A percentile compares a stretch with the other conserved stretches of the same genome.
These are phyloP conservation scores for Venusia cambrica DNA, from an alignment of 2,888 invertebrate genomes.

Conservation along the genomic window DNA sequence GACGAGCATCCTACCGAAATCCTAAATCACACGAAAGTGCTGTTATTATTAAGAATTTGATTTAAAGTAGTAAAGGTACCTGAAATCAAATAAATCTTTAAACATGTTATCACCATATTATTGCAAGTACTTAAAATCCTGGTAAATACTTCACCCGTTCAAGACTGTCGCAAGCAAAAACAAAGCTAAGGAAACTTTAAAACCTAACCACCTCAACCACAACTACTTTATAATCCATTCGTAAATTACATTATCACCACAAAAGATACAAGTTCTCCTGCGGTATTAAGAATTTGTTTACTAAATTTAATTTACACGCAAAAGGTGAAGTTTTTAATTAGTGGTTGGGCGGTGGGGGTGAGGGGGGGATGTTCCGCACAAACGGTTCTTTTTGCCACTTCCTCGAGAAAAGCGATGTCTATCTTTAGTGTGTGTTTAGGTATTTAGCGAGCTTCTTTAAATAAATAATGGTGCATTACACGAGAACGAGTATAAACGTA, in stretches of 20 bases:
- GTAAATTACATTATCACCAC: slow-evolving; percentile 21
- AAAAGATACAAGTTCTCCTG: slow-evolving; percentile 18
- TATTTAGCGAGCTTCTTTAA: slow-evolving; percentile 12
- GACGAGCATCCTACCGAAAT: no score
- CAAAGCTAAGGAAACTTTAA: slow-evolving; percentile 3
- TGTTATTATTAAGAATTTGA: no score
- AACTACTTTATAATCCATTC: slow-evolving; percentile 11
- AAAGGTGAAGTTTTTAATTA: slow-evolving; percentile 65
- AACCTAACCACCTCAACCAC: slow-evolving; percentile 2
- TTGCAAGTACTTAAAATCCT: no score
- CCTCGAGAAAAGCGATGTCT: slow-evolving; percentile 28
- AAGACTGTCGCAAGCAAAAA: no score
- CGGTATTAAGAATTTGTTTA: slow-evolving; percentile 23
- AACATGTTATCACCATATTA: no score
- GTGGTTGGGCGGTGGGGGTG: slow-evolving; percentile 35
- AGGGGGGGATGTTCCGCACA: slow-evolving; percentile 20
- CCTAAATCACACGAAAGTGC: no score
- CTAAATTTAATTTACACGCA: slow-evolving; percentile 29
- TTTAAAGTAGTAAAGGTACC: no score
- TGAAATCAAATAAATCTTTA: no score
- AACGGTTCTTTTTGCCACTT: slow-evolving; percentile 44
- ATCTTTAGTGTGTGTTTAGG: slow-evolving; percentile 15
- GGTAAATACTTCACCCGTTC: no score
- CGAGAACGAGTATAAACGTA: no score
- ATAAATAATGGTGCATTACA: slow-evolving; percentile 6